phyloP scores from a whole-genome alignment of 2,888 invertebrate genomes.

The Selenia dentaria region DNA sequence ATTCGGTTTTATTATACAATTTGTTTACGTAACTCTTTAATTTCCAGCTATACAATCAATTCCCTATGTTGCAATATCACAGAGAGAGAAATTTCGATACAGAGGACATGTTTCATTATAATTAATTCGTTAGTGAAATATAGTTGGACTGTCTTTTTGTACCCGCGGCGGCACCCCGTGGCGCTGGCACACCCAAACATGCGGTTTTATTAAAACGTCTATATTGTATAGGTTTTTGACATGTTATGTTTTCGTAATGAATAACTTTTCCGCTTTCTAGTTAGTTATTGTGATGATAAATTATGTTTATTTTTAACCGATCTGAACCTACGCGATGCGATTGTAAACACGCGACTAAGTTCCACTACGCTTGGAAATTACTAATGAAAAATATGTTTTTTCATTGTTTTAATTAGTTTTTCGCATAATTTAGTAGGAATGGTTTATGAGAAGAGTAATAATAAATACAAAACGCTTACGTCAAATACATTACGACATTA shows the following conservation, averaged over 20 bases:
- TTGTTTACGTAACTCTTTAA: no score
- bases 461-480: no score
- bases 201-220: conserved; percentile 27
- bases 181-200: conserved; percentile 28
- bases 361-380: no score
- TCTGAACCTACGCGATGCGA: no score
- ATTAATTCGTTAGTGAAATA: conserved; percentile 31
- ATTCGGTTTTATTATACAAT: no score
- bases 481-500: no score
- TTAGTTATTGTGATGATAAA: neutral
- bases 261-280: conserved; percentile 2
- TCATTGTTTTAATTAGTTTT: no score
- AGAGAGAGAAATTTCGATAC: conserved; percentile 15
- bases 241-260: conserved; percentile 8
- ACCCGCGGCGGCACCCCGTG: conserved; percentile 16
- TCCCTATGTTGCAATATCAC: conserved; percentile 12
- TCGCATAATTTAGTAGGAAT: no score
- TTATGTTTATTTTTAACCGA: no score
- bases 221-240: conserved; percentile 13
- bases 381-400: no score
- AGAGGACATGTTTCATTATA: conserved; percentile 24
- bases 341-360: no score
- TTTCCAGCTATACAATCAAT: conserved; percentile 8
- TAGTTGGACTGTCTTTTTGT: conserved; percentile 19
- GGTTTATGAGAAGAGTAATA: no score